Evolutionary conservation across 2,888 invertebrate species (phyloP), one percentile per base, ranked within the genome.

Genomic region (Orthosia incerta): DNA sequence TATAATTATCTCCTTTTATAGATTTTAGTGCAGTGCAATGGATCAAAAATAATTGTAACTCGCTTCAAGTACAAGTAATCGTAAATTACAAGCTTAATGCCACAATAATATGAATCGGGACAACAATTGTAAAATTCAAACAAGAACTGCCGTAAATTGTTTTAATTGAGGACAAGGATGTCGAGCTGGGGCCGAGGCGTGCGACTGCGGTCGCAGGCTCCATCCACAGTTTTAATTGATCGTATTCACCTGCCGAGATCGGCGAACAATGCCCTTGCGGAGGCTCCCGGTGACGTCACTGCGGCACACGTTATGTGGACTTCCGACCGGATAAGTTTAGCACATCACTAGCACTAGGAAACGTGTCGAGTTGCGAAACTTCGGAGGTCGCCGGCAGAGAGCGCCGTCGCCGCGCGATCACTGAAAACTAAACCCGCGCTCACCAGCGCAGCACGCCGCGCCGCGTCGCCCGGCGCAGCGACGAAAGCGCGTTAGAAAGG

Each of bases 81-180:
- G 72, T 86, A 80, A 78, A 73, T 76, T 75, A 78, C 63, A 69
- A 75, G 74, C 72, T 79, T 70, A 84, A 71, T 76, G 75, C 79
- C 69, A 81, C 75, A 85, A 86, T 86, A 87, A 87, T 88, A 87
- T 84, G 71, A 84, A 82, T 84, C 80, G 80, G 83, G 83, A 88
- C 84, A 82, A 86, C 85, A 89, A 92, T 91, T 93, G 91, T 91
- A 91, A 90, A 92, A 94, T 93, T 93, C 89, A 93, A 92, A 92
- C 89, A 91, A 92, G 92, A 92, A 89, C 87, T 90, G 91, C 90
- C 86, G 92, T 93, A 94, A 94, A 95, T 91, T 92, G 93, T 93
- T 94, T 93, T 93, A 93, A 95, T 95, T 94, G 95, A 91, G 95
- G 94, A 92, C 95, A 95, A 95, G 95, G 95, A 95, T 95, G 91